Base-by-base conservation (phyloP, 2,888 invertebrate species). In the Heliconius sara region DNA sequence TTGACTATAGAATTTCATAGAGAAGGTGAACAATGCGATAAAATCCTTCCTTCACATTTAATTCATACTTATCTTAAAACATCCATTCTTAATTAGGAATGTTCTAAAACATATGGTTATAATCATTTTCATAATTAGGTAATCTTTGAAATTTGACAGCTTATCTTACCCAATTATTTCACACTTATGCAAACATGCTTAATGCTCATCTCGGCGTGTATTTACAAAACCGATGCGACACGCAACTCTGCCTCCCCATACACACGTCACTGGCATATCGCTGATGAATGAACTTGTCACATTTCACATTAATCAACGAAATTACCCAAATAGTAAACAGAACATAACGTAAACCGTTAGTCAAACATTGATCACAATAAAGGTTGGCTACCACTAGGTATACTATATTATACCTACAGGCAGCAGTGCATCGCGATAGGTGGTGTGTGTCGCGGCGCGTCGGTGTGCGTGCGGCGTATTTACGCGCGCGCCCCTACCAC, bases 401-500 rank as follows among this genome's bases (percentile, higher is more conserved):
- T 47, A 19, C 19, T 19, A 19, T 47, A 13, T 16, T 47, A 47
- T 52, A 22, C 27, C 65, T 47, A 47, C 27, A 57, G n/a, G 12
- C 67, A 65, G 75, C 76, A 71, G 70, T 83, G 79, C 83, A 83
- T 74, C 57, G 27, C 30, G 34, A 68, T 39, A 71, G 66, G 65
- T 79, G 43, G 78, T 80, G 78, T 81, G 76, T 68, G 83, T 89
- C 86, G 85, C 6, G 86, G 84, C 84, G 85, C 88, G 85, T 88
- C 84, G 84, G 89, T 86, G 81, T 79, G 80, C 81, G 81, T 79
- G 84, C 91, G 88, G 88, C 89, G 94, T 95, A 95, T 95, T 94
- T 95, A 95, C 95, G 89, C 91, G 91, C 83, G 91, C 91, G 92
- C 92, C 94, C 94, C 95, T 95, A 91, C 95, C 94, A 95, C 93